Base-by-base conservation (phyloP, 2,888 invertebrate genomes). In the Orgyia antiqua region DNA sequence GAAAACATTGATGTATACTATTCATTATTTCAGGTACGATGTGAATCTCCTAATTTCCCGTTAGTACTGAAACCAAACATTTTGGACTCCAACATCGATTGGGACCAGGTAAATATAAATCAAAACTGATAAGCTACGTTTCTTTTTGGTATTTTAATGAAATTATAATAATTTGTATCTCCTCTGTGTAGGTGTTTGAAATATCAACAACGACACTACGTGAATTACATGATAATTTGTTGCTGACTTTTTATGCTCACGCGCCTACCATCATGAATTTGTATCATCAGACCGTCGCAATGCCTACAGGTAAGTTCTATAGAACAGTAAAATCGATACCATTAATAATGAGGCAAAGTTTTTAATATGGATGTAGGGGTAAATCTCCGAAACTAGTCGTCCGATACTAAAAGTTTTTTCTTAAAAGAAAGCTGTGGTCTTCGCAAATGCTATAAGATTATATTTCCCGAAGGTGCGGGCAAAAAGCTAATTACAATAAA, bases 241-340 rank as follows among this genome's bases (percentile, higher is more conserved):
- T 92, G 29, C 60, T 91, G 13, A 78, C 84, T 13, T 92, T 89
- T 62, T 88, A 89, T 0, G 90, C 92, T 2, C 89, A 90, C 53
- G 87, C 89, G 53, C 91, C 91, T 3, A 82, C 83, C 29, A 63
- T 87, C 27, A 80, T 89, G 39, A 73, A 75, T 42, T 44, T 84
- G 12, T 78, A 86, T 42, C 80, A 78, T 13, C 79, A 73, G 45
- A 66, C 76, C 5, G 51, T 64, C 58, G 43, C 87, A 56, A 10
- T 69, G 68, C 61, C 86, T 2, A 60, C 73, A 10, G 77, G 79
- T 76, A 17, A n/a, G n/a, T n/a, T n/a, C n/a, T n/a, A n/a, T n/a
- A n/a, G n/a, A n/a, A n/a, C n/a, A n/a, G n/a, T n/a, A n/a, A n/a
- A n/a, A n/a, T n/a, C n/a, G n/a, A n/a, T n/a, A n/a, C n/a, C n/a